Conservation (phyloP, 1,140 invertebrate genomes). For the Anastrepha ludens region DNA sequence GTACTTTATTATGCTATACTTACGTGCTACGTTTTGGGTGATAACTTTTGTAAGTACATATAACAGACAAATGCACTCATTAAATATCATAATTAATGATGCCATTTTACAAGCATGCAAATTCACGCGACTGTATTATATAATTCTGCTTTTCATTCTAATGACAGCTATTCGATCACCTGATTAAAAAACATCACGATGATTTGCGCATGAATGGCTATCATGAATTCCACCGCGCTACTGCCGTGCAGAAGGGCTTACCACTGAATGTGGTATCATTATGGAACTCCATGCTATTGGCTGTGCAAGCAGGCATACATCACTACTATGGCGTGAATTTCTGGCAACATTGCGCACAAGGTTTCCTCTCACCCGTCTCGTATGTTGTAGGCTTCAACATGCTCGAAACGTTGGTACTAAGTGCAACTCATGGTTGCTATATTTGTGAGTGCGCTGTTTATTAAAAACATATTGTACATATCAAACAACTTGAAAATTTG, state of each 20-base stretch:
- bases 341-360: constrained; percentile 77
- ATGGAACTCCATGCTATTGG: constrained; percentile 78
- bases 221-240: constrained; percentile 81
- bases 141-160: too few relatives aligned
- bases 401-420: constrained; percentile 77
- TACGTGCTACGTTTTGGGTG: constrained; percentile 79
- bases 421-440: constrained; percentile 77
- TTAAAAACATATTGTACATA: too few relatives aligned
- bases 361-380: constrained; percentile 77
- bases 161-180: constrained; percentile 77
- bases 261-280: constrained; percentile 80
- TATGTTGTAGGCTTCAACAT: constrained; percentile 78
- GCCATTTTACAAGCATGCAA: too few relatives aligned
- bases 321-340: constrained; percentile 80
- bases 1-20: constrained; percentile 81
- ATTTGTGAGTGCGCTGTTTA: constrained; percentile 76
- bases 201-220: constrained; percentile 79
- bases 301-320: constrained; percentile 79
- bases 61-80: too few relatives aligned
- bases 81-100: too few relatives aligned
- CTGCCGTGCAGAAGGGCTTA: constrained; percentile 77
- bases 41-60: constrained; percentile 76
- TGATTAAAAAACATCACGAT: constrained; percentile 78
- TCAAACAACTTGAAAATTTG: too few relatives aligned
- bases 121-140: too few relatives aligned